A percentile compares a stretch with the other conserved stretches of the same genome.
phyloP scores from a whole-genome alignment of 2,113 vertebrate species.

The Aphelocoma coerulescens region DNA sequence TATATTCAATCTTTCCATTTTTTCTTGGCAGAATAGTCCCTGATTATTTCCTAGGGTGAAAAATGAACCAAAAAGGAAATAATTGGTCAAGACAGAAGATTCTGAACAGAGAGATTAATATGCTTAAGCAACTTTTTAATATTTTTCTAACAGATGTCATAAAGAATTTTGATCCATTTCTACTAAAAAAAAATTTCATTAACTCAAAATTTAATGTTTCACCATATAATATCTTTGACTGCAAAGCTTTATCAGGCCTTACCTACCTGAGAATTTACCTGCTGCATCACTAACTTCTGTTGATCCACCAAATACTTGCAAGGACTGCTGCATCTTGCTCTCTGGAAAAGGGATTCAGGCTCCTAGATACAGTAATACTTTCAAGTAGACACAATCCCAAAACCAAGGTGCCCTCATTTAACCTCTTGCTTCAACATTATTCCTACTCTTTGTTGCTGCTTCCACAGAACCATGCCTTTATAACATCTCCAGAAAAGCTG shows the following conservation, averaged over 20 bases:
- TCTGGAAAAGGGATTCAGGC: background rate
- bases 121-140: background rate
- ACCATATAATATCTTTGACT: background rate
- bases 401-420: background rate
- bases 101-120: background rate
- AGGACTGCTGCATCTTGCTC: background rate
- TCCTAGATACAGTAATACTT: background rate
- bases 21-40: background rate
- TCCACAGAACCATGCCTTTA: background rate
- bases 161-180: background rate
- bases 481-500: background rate
- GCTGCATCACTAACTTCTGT: background rate
- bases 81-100: background rate
- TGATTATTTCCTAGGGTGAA: background rate
- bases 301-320: background rate
- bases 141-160: background rate
- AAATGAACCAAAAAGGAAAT: background rate
- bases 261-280: background rate
- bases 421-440: background rate
- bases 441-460: background rate
- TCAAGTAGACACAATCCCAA: background rate
- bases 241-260: background rate
- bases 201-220: background rate
- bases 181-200: background rate
- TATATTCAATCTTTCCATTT: accelerated